Evolutionary conservation across 2,113 vertebrate genomes (phyloP).

Genomic region (Orthonyx spaldingii): DNA sequence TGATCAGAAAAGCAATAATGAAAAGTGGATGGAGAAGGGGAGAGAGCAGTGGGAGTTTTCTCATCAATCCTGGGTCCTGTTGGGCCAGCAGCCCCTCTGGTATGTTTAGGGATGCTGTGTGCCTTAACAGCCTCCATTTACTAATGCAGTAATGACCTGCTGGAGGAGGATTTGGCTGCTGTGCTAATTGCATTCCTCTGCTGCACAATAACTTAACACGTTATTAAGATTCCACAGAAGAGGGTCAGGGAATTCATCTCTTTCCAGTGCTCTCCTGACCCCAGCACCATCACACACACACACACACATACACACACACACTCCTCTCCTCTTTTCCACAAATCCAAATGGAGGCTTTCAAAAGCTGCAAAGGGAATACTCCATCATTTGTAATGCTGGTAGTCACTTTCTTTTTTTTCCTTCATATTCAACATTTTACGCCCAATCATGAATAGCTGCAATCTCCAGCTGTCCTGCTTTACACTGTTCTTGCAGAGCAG

Average conservation of each 20-base stretch:
- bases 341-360: slow-evolving; percentile 19
- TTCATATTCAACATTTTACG: not conserved
- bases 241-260: slow-evolving; percentile 73
- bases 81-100: slow-evolving; percentile 61
- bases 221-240: slow-evolving; percentile 77
- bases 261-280: slow-evolving; percentile 44
- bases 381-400: not conserved
- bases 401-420: not conserved
- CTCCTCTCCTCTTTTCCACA: not conserved
- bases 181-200: slow-evolving; percentile 70
- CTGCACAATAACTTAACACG: slow-evolving; percentile 74
- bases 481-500: not conserved
- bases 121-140: slow-evolving; percentile 69
- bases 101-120: slow-evolving; percentile 67
- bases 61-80: slow-evolving; percentile 68
- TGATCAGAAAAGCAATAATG: slow-evolving; percentile 66
- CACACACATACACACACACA: not conserved
- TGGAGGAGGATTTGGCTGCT: slow-evolving; percentile 64
- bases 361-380: slow-evolving; percentile 25
- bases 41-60: slow-evolving; percentile 68
- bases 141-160: slow-evolving; percentile 67
- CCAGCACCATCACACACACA: not conserved
- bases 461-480: not conserved
- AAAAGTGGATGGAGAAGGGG: slow-evolving; percentile 59
- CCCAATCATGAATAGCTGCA: not conserved